phyloP scores from a whole-genome alignment of 2,797 vertebrate genomes.

The Myotis daubentonii region DNA sequence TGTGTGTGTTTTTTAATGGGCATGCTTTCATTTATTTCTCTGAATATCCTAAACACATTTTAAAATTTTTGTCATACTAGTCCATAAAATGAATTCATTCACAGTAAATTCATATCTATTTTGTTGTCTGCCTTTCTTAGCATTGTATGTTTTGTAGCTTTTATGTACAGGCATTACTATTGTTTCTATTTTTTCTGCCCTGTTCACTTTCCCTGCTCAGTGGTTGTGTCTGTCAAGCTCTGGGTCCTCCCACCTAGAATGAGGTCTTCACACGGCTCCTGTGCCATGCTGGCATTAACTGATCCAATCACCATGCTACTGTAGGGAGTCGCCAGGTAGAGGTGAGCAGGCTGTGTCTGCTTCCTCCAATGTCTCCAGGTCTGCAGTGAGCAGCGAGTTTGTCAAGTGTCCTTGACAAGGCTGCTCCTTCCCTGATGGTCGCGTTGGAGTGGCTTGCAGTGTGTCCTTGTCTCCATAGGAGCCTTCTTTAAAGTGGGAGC shows the following conservation, averaged over 20 bases:
- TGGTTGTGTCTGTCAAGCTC: neutral
- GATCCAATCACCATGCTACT: neutral
- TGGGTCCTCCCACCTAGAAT: neutral
- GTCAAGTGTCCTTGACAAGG: neutral
- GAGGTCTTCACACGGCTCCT: neutral
- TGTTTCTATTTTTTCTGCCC: neutral
- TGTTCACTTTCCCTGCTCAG: neutral
- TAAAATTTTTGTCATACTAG: neutral
- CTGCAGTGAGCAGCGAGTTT: neutral
- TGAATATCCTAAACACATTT: neutral
- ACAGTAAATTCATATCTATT: neutral
- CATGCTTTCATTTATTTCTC: constrained; percentile 16
- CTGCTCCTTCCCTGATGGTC: neutral
- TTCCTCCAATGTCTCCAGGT: neutral
- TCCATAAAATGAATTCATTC: neutral
- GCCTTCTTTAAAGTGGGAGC: neutral
- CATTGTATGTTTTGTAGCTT: neutral
- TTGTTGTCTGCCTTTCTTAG: neutral
- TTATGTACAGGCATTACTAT: neutral
- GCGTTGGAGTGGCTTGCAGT: accelerated
- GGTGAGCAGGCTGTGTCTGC: neutral
- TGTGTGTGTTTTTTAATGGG: neutral
- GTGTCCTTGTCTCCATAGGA: neutral
- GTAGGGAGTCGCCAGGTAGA: neutral
- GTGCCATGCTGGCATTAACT: neutral